Base-by-base conservation (phyloP, 2,888 invertebrate species). In the Euphydryas editha region DNA sequence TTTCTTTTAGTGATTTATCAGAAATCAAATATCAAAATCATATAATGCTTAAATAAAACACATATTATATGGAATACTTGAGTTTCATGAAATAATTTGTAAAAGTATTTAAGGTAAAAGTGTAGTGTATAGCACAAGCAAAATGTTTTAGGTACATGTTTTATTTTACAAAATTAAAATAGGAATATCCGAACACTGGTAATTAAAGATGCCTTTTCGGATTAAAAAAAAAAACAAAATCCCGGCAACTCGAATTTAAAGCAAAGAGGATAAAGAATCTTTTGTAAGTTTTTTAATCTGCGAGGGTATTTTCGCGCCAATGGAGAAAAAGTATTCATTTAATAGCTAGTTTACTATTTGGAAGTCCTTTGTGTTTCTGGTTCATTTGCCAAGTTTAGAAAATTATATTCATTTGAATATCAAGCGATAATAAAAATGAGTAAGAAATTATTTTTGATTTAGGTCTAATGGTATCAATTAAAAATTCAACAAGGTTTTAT, bases 281-380 rank as follows among this genome's bases (percentile, higher is more conserved):
- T 59, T 54, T 54, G 56, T 56, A 20, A 54, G 49, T 54, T 60
- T 63, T 60, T 64, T 51, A 60, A 64, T 67, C 51, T 60, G 57
- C 51, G 21, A 42, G 30, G 39, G 47, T 42, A 36, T 67, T 58
- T 46, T 57, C 57, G 21, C 57, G 36, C 51, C 51, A 57, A 44
- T 36, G 37, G 49, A 59, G 24, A 17, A 44, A 60, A 57, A 21
- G 67, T 30, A 63, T 59, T 63, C 15, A 49, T 58, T 65, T 55
- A 59, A 59, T 20, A 20, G 55, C 36, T 55, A 47, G 15, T 51
- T 42, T 51, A 51, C 36, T 15, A 17, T 18, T 42, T 20, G 30
- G 18, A 10, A 13, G 36, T n/a, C n/a, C 39, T 37, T 46, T 47
- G 44, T 30, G 2, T 46, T 17, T 42, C 42, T 59, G 37, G 44